A percentile compares a stretch with the other conserved stretches of the same genome.
Conservation (phyloP, 2,888 invertebrate genomes). For the Geotrupes spiniger region DNA sequence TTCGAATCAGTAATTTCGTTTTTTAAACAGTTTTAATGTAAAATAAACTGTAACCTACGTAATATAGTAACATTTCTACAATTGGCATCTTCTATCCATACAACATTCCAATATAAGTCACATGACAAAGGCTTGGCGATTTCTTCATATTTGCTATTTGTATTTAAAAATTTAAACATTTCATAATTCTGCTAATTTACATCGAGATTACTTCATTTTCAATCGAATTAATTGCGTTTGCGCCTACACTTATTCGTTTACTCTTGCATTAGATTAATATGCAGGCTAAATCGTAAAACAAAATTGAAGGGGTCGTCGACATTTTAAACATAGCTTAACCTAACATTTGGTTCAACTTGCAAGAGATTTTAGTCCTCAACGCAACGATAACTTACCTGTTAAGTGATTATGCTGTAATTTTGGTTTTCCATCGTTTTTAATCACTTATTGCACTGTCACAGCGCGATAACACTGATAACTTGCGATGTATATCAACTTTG, state of each 20-base stretch:
- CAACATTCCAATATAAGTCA: slow-evolving; percentile 34
- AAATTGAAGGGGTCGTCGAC: slow-evolving; percentile 40
- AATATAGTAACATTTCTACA: slow-evolving; percentile 29
- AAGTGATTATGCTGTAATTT: slow-evolving; percentile 21
- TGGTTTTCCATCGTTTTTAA: slow-evolving; percentile 25
- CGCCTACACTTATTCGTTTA: no score
- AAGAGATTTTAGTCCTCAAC: no score
- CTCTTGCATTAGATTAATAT: not conserved
- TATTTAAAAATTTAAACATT: slow-evolving; percentile 1
- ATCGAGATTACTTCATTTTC: no score
- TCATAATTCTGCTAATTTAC: slow-evolving; percentile 3
- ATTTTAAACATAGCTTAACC: slow-evolving; percentile 42
- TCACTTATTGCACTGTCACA: slow-evolving; percentile 22
- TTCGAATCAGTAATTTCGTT: not conserved
- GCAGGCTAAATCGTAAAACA: slow-evolving; percentile 1
- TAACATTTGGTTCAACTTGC: slow-evolving; percentile 16
- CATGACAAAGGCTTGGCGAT: slow-evolving; percentile 35
- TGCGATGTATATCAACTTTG: slow-evolving; percentile 24
- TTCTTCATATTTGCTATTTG: slow-evolving; percentile 23
- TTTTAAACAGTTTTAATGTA: not conserved
- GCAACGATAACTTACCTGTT: slow-evolving; percentile 22
- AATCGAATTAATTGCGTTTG: no score
- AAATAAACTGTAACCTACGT: slow-evolving; percentile 13
- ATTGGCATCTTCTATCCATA: slow-evolving; percentile 32
- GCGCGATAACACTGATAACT: slow-evolving; percentile 18